Conservation (phyloP, 2,888 invertebrate genomes). For the Pseudococcus longispinus region DNA sequence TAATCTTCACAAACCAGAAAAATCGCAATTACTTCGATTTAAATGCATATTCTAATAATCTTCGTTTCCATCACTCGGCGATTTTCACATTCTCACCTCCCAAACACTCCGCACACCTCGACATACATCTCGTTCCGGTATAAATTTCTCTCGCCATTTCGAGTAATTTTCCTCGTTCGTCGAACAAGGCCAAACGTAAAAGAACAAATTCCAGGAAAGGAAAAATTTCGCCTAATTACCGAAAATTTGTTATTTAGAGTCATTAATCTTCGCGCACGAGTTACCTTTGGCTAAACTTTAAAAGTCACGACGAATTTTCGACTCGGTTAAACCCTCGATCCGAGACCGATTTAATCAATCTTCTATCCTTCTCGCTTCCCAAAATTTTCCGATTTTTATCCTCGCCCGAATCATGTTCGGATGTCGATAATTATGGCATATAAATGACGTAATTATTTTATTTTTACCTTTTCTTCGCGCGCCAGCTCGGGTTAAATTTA, state of each 20-base stretch:
- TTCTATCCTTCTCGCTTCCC: neutral
- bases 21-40: no score
- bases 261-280: conserved; percentile 6
- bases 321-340: neutral
- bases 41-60: no score
- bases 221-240: conserved; percentile 6
- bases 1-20: no score
- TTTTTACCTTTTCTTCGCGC: conserved; percentile 25
- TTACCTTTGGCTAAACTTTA: neutral
- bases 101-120: neutral
- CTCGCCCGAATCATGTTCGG: neutral
- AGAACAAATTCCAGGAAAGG: neutral
- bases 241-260: neutral
- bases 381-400: neutral
- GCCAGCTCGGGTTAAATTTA: conserved; percentile 48
- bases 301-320: neutral
- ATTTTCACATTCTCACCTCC: neutral
- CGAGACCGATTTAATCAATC: neutral
- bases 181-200: neutral
- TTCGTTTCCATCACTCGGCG: no score
- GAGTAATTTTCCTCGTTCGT: neutral
- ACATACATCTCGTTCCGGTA: neutral
- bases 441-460: conserved; percentile 47
- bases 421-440: conserved; percentile 27
- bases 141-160: neutral